Evolutionary conservation across 2,113 vertebrate genomes (phyloP), one percentile per base, ranked within the genome.

Genomic region (Callorhinus ursinus): DNA sequence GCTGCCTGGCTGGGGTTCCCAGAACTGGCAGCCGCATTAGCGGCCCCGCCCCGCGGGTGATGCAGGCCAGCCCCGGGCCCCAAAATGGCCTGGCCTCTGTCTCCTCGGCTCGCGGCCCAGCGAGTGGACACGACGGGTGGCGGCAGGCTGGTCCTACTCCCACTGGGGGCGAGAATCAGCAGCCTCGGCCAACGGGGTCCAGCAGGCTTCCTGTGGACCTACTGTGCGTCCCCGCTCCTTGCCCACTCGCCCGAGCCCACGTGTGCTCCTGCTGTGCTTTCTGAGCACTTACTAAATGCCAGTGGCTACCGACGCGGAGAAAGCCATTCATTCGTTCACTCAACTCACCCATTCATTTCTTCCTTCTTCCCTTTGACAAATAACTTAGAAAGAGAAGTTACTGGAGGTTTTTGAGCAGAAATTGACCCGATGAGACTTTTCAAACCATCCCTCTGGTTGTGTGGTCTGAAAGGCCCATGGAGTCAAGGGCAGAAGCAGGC

Each of bases 1-100:
- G 46, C 69, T n/a, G 85, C 14, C 67, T 7, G 12, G 31, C n/a
- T 18, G 67, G 59, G 65, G 57, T 98, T 98, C 95, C 95, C 86
- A 95, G 98, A 98, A 98, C 33, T 11, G 0, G 65, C 19, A 19
- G 59, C 49, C 39, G 15, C 21, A 0, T 94, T 77, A 55, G 49
- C 80, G 16, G 92, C 93, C 67, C 85, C 83, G 24, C 83, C 96
- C n/a, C 53, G 72, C 31, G 0, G 1, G 33, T 4, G 49, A 61
- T 67, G 26, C 53, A 61, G 59, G 24, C 72, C 19, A 11, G 42
- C 53, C 57, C 39, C 15, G 59, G 31, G 85, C 26, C 21, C 72
- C 31, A 36, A 49, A 1, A 59, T 18, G 63, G 69, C 95, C 63
- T 7, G 28, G 22, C 57, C n/a, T 67, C 79, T 14, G 71, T 81